Conservation (phyloP, 2,797 vertebrate genomes). For the Halcyon chelicuti region DNA sequence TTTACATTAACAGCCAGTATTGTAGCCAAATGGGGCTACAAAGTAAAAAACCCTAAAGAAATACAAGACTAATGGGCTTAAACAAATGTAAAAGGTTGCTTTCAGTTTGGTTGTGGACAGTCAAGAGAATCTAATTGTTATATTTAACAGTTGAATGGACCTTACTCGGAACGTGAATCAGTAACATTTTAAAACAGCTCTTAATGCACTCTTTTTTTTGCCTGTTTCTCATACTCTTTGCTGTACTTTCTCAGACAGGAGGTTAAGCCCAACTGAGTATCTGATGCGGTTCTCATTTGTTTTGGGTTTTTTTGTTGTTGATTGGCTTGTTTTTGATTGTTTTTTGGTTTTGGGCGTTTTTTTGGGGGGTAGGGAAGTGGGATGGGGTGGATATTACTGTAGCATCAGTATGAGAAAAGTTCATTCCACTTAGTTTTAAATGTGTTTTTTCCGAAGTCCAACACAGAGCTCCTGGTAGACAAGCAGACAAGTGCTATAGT, state of each 20-base stretch:
- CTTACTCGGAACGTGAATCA: fast-evolving
- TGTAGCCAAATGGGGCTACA: neutral
- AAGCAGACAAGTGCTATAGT: neutral
- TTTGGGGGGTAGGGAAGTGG: no score
- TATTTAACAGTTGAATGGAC: neutral
- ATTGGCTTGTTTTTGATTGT: no score
- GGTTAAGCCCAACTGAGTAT: neutral
- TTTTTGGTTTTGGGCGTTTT: neutral
- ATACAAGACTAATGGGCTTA: neutral
- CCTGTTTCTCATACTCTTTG: neutral
- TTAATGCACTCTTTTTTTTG: neutral
- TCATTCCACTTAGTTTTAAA: neutral
- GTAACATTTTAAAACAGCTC: neutral
- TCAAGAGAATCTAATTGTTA: neutral
- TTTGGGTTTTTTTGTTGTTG: no score
- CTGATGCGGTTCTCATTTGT: neutral
- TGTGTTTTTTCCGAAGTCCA: neutral
- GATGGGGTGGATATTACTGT: neutral
- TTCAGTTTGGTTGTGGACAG: neutral
- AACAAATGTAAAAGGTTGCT: neutral
- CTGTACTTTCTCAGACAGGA: neutral
- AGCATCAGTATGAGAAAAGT: neutral
- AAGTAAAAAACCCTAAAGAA: neutral
- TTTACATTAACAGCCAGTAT: neutral
- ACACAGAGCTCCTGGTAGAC: neutral